These are phyloP conservation scores for Homarus americanus DNA, from an alignment of 1,140 invertebrate species.

Conservation along the genomic window DNA sequence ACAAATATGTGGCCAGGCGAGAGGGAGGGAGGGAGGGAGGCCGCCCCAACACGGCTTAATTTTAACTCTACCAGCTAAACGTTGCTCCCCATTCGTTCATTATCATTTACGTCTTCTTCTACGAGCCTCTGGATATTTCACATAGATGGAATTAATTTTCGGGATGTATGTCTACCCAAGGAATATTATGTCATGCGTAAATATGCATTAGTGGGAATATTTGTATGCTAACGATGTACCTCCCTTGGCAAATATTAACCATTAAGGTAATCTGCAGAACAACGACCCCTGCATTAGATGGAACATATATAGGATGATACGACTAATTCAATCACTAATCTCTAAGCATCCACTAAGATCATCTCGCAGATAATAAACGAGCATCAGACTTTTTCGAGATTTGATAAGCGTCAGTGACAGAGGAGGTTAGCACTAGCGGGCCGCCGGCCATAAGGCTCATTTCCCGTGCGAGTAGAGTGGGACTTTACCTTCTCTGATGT, in stretches of 20 bases:
- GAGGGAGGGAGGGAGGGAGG: background rate
- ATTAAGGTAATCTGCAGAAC: background rate
- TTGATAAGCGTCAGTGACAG: background rate
- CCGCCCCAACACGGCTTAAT: too few relatives aligned
- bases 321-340: slow-evolving; percentile 40
- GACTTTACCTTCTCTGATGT: background rate
- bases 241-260: background rate
- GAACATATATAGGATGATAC: slow-evolving; percentile 4
- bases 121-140: background rate
- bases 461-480: background rate
- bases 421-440: background rate
- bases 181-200: background rate
- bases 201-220: background rate
- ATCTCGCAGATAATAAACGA: slow-evolving; percentile 41
- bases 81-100: background rate
- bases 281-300: background rate
- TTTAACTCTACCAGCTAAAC: background rate
- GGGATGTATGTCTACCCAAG: background rate
- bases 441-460: slow-evolving; percentile 17
- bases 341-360: slow-evolving; percentile 23
- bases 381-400: slow-evolving; percentile 11
- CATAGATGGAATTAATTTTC: background rate
- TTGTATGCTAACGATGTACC: background rate
- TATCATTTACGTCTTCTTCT: background rate
- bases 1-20: slow-evolving; percentile 19